Percentiles rank a stretch among this genome's conserved stretches.
Conservation (phyloP, 1,140 invertebrate species). For the Habropoda laboriosa region DNA sequence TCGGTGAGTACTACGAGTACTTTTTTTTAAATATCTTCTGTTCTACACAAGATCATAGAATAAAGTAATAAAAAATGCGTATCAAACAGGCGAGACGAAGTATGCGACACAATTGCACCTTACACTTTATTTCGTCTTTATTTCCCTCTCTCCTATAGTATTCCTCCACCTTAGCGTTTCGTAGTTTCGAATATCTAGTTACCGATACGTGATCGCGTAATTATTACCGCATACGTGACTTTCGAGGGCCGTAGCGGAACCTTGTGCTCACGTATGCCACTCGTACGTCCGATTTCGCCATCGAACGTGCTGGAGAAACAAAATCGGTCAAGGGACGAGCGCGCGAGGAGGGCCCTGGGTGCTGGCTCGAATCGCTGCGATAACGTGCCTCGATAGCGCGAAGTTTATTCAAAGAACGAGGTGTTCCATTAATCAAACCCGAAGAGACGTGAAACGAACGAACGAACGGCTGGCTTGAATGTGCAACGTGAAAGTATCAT, state of each 20-base stretch:
- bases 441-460: background rate
- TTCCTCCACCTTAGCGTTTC: background rate
- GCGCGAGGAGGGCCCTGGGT: background rate
- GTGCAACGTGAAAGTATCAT: slow-evolving; percentile 18
- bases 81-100: no score
- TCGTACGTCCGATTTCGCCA: slow-evolving; percentile 20
- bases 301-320: slow-evolving; percentile 23
- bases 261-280: slow-evolving; percentile 19
- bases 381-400: slow-evolving; percentile 29
- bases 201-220: slow-evolving; percentile 36
- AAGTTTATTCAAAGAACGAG: slow-evolving; percentile 31
- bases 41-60: no score
- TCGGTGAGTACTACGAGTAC: no score
- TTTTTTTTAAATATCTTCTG: background rate
- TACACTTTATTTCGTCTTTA: background rate
- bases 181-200: slow-evolving; percentile 14
- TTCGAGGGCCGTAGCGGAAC: background rate
- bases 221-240: slow-evolving; percentile 49
- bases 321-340: slow-evolving; percentile 11
- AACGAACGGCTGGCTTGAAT: slow-evolving; percentile 38
- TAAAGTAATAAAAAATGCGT: no score
- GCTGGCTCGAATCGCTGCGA: background rate
- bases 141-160: no score
- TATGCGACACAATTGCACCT: no score
- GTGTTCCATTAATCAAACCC: slow-evolving; percentile 51